Evolutionary conservation across 2,797 vertebrate species (phyloP).

Genomic region (Sebastes jordani): DNA sequence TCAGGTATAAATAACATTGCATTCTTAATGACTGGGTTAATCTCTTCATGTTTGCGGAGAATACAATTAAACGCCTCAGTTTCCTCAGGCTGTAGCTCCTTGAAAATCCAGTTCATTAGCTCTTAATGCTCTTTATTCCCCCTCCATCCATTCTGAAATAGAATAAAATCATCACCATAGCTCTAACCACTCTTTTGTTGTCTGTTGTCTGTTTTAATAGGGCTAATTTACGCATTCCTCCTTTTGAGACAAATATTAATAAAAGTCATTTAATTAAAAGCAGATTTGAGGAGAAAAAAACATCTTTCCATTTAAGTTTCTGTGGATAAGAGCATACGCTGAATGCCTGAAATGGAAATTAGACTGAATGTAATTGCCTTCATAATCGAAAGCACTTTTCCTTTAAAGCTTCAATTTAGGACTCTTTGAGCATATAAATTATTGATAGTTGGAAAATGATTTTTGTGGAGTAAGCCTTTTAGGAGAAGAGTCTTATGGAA

Average conservation of each 20-base stretch:
- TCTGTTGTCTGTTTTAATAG: slow-evolving; percentile 7
- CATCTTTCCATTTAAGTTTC: slow-evolving; percentile 23
- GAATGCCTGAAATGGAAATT: slow-evolving; percentile 53
- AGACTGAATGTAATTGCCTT: slow-evolving; percentile 61
- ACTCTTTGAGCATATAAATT: slow-evolving; percentile 61
- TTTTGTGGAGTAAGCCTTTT: slow-evolving; percentile 56
- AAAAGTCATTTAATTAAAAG: slow-evolving; percentile 30
- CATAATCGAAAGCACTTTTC: slow-evolving; percentile 59
- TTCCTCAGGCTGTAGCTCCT: slow-evolving; percentile 11
- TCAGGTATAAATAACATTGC: background rate
- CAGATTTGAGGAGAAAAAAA: background rate
- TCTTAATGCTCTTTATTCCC: slow-evolving; percentile 21
- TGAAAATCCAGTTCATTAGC: slow-evolving; percentile 39
- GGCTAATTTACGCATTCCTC: background rate
- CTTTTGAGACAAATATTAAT: slow-evolving; percentile 19
- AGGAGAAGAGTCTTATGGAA: slow-evolving; percentile 27
- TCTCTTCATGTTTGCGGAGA: slow-evolving; percentile 30
- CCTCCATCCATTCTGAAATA: slow-evolving; percentile 9
- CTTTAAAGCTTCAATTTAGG: slow-evolving; percentile 58
- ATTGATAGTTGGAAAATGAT: slow-evolving; percentile 51
- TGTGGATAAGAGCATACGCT: slow-evolving; percentile 23
- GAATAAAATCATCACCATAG: background rate
- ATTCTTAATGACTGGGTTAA: slow-evolving; percentile 3
- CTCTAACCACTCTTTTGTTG: background rate
- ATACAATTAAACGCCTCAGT: slow-evolving; percentile 18